These are phyloP conservation scores for Tachypleus tridentatus DNA, from an alignment of 1,140 invertebrate genomes.

Conservation along the genomic window DNA sequence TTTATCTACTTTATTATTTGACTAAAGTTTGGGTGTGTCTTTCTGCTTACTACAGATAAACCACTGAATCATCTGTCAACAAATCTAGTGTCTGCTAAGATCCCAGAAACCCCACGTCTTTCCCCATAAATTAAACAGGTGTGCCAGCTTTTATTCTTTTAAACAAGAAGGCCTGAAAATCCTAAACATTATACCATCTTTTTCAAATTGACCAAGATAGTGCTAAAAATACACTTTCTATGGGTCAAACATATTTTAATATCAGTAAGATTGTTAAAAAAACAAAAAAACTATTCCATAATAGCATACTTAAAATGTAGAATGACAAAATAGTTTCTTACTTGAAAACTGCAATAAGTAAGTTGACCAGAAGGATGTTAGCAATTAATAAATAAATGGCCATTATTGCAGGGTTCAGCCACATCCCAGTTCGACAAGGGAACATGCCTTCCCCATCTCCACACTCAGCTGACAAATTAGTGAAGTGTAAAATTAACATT, in stretches of 20 bases:
- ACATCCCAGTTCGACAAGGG: conserved; percentile 69
- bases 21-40: too few species aligned
- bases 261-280: not conserved
- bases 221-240: not conserved
- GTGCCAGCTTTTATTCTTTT: too few species aligned
- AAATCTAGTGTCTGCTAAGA: too few species aligned
- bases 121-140: too few species aligned
- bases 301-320: too few species aligned
- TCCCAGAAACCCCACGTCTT: too few species aligned
- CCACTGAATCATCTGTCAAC: too few species aligned
- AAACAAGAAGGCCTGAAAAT: too few species aligned
- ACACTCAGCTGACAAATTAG: not conserved
- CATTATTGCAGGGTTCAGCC: conserved; percentile 92
- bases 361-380: conserved; percentile 91
- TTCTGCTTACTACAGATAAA: too few species aligned
- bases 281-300: not conserved
- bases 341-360: conserved; percentile 96
- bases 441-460: conserved; percentile 25
- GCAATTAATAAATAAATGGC: conserved; percentile 87
- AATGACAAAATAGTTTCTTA: conserved; percentile 26
- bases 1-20: too few species aligned
- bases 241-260: not conserved
- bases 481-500: not conserved
- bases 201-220: too few species aligned
- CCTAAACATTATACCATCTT: too few species aligned